Base-by-base conservation (phyloP, 1,140 invertebrate species). In the Caenorhabditis remanei region DNA sequence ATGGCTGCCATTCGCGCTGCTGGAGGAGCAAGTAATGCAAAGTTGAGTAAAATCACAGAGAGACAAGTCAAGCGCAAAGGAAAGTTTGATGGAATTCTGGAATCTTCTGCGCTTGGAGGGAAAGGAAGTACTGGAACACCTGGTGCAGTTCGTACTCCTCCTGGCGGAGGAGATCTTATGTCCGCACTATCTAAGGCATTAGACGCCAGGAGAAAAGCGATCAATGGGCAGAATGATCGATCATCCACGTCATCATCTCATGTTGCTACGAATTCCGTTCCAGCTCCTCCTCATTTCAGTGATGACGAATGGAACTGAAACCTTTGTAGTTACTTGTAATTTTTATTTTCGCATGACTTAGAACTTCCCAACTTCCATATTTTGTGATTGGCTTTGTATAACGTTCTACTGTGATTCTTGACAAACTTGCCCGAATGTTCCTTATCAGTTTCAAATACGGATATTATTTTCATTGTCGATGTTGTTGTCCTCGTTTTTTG, bases 1-100 rank as follows among this genome's bases (percentile, higher is more conserved):
- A 87, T 87, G 86, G 86, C 86, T 0, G 86, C 86, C 6, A 87
- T 87, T 75, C 75, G 86, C 7, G 71, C 86, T 24, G 86, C 86
- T 40, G 86, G 86, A 41, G 86, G 86, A 56, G 48, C 61, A 2
- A 55, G 86, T 48, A 87, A 84, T 5, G 46, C 58, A 14, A 84
- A 85, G 24, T 43, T 87, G 24, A 87, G 56, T 19, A 71, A 71
- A 56, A 48, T 58, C 13, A 41, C 50, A 16, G 84, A 55, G 19
- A 43, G 8, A 14, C 19, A 83, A 50, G 5, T 48, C 48, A 79
- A 58, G 56, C 46, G 67, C 0, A 55, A 50, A 67, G 84, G 84
- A 24, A 79, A 24, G 24, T 79, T 79, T 21, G 71, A 79, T 32
- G 71, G 71, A 13, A 79, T 79, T 79, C 46, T 79, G 4, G 71